Base-by-base conservation (phyloP, 2,113 vertebrate genomes). In the Platanista minor region DNA sequence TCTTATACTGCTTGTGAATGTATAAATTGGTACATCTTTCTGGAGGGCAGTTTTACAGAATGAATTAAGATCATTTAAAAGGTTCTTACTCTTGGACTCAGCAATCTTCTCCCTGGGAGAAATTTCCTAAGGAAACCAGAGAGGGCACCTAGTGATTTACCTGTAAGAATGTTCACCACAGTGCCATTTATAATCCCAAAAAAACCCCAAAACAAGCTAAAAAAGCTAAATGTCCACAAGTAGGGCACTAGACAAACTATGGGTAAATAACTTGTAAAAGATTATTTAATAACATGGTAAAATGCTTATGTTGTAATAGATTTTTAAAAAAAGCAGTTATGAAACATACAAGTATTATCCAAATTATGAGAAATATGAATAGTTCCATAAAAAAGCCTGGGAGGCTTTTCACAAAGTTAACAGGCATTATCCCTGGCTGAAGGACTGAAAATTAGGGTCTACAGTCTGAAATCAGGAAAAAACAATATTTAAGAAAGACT, bases 11-110 rank as follows among this genome's bases (percentile, higher is more conserved):
- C 21, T 31, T 39, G 43, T 29, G 41, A 72, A 18, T 10, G 14
- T 54, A 14, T 15, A 39, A 15, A 62, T 1, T 2, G 33, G n/a
- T 4, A 6, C 1, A 0, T 29, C n/a, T 62, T 90, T 61, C 83
- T 46, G 66, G 74, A 87, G 29, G 18, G 46, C 88, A 71, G 69
- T 46, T 92, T 78, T 69, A 27, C 39, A 95, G 88, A 94, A 87
- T 59, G 71, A 85, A 71, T 75, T 67, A 66, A 64, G 87, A 80
- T 87, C 39, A 66, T 13, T 85, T 49, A 71, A 83, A 91, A 89
- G 41, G 20, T 61, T 89, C 90, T 52, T 31, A 36, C 0, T 82
- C 20, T 67, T 20, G n/a, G 84, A 87, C 36, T 92, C 27, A 57
- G 74, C 23, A 62, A 75, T 78, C 72, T 29, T 27, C 33, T 80